Conservation (phyloP, 2,888 invertebrate species). For the Thera britannica region DNA sequence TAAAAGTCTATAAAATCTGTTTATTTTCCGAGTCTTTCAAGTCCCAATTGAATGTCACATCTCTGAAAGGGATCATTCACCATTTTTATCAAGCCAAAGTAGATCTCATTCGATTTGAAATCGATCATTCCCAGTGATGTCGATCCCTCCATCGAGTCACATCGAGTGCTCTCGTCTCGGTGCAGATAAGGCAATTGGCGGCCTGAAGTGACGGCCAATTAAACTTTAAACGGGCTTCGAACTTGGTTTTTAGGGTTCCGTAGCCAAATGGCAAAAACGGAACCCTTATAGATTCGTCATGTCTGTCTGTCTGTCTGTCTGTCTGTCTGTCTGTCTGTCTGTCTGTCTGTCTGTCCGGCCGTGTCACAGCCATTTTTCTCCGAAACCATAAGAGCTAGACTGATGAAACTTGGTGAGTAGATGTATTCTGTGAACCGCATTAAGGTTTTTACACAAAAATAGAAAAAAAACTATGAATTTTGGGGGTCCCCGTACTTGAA, state of each 20-base stretch:
- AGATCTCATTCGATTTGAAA: slow-evolving; percentile 19
- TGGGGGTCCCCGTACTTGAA: too few relatives aligned
- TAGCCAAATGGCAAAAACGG: too few relatives aligned
- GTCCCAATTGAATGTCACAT: background rate
- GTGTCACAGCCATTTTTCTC: too few relatives aligned
- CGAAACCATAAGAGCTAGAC: too few relatives aligned
- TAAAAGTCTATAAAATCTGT: background rate
- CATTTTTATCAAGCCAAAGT: slow-evolving; percentile 5
- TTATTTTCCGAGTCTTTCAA: background rate
- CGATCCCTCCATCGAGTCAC: slow-evolving; percentile 7
- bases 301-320: too few relatives aligned
- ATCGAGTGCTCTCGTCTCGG: slow-evolving; percentile 12
- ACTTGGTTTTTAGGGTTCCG: background rate
- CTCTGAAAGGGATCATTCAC: slow-evolving; percentile 6
- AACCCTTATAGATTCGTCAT: too few relatives aligned
- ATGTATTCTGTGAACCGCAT: too few relatives aligned
- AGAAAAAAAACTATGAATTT: too few relatives aligned
- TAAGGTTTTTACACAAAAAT: too few relatives aligned
- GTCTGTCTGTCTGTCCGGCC: too few relatives aligned
- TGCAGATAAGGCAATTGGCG: slow-evolving; percentile 10
- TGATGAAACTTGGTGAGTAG: too few relatives aligned
- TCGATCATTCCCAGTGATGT: background rate
- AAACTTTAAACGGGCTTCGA: slow-evolving; percentile 9
- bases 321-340: too few relatives aligned
- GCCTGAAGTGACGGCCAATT: slow-evolving; percentile 16